Base-by-base conservation (phyloP, 2,113 vertebrate species). In the Periophthalmodon schlosseri region DNA sequence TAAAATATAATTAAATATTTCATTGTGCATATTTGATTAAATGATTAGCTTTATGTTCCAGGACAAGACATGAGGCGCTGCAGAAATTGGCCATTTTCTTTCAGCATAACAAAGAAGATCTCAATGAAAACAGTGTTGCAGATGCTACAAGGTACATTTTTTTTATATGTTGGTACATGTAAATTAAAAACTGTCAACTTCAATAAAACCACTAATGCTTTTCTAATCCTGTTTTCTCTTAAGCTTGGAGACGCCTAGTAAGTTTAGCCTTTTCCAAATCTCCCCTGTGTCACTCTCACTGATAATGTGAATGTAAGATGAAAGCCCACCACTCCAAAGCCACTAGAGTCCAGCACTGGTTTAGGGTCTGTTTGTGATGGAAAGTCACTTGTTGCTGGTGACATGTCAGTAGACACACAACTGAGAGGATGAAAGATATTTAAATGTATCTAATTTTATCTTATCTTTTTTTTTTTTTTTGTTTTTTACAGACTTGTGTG, bases 71-170 rank as follows among this genome's bases (percentile, higher is more conserved):
- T 0, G 90, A 94, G 46, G 95, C 94, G 47, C 61, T 88, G 79
- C 95, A 93, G 88, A 90, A 81, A 56, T 75, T 94, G 69, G 93
- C 91, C 65, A 80, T 91, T 36, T 95, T 94, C 75, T 94, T 97
- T 77, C 79, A 94, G n/a, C 77, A 78, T 34, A 36, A 2, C 0
- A 94, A 85, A 67, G 88, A 88, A 11, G 86, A n/a, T 21, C 20
- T 77, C 28, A 33, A 80, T 71, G 80, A 84, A 5, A 20, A 23
- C 3, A 76, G 24, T n/a, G 81, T 39, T 73, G 33, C 46, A 2
- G 75, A 77, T 0, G 73, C 78, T 4, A 83, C 84, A 52, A 92
- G 84, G 93, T 94, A 91, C 33, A 58, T 16, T 64, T 60, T 64
- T 60, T 1, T 12, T 28, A 57, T 13, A 57, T 9, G 7, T 12